Percentiles rank a stretch among this genome's conserved stretches.
phyloP scores from a whole-genome alignment of 2,797 vertebrate genomes.

The Rhincodon typus region DNA sequence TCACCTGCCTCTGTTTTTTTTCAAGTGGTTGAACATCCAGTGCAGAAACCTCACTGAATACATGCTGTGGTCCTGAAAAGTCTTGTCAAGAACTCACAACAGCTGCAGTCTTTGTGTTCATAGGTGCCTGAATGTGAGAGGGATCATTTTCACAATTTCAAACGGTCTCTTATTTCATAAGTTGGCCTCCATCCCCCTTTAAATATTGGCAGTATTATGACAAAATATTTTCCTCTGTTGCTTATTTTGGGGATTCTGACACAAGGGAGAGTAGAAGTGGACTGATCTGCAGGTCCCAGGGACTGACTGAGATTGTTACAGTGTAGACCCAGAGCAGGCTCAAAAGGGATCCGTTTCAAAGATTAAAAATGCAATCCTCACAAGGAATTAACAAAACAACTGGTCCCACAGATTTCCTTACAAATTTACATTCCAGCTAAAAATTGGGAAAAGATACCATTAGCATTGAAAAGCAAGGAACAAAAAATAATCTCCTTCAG shows the following conservation, averaged over 20 bases:
- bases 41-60: background rate
- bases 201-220: constrained; percentile 28
- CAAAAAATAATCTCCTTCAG: constrained; percentile 17
- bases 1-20: constrained; percentile 1
- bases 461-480: constrained; percentile 3
- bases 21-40: background rate
- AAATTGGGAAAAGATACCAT: constrained; percentile 7
- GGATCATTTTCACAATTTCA: constrained; percentile 30
- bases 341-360: constrained; percentile 30
- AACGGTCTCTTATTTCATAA: constrained; percentile 28
- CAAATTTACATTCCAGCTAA: constrained; percentile 20
- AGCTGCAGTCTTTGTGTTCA: constrained; percentile 28
- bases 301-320: constrained; percentile 4
- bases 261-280: constrained; percentile 3
- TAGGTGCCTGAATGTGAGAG: constrained; percentile 26
- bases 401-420: constrained; percentile 27
- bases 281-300: background rate
- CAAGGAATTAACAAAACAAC: constrained; percentile 38
- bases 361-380: constrained; percentile 32
- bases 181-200: constrained; percentile 21
- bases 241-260: constrained; percentile 31
- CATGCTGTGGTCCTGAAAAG: constrained; percentile 21
- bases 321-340: constrained; percentile 17
- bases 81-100: constrained; percentile 29
- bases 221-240: constrained; percentile 34